Evolutionary conservation across 1,140 invertebrate genomes (phyloP), one percentile per base, ranked within the genome.

Genomic region (Drosophila aff.): DNA sequence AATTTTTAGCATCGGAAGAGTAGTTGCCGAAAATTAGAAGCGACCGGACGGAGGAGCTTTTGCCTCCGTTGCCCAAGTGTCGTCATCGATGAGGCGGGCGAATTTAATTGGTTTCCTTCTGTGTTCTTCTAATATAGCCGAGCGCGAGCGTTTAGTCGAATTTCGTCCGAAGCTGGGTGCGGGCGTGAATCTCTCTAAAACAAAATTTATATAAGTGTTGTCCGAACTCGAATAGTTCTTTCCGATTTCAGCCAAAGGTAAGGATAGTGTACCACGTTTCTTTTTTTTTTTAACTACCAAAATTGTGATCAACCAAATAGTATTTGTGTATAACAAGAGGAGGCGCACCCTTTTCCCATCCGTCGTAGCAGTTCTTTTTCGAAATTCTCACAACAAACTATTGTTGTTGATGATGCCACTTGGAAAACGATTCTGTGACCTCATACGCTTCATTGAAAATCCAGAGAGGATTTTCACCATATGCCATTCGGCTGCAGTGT

Each of bases 11-110:
- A 71, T 76, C 58, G 61, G 52, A 47, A 63, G 10, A 81, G 60
- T 79, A 72, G 84, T 87, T 87, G 84, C 85, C 67, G 84, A 89
- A 87, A 84, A 89, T 84, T 74, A 66, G 46, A 76, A 79, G 44
- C 47, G 47, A 49, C 60, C 50, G 43, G 33, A 57, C 33, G 44
- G 66, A 49, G 46, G 2, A 73, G 71, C 65, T 81, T 67, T 81
- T 40, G 44, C 41, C 18, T 55, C 18, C 52, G 52, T 58, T 55
- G 73, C 53, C 76, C 74, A 74, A 79, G 61, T 81, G 83, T 89
- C 84, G 84, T 87, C 84, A 87, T 89, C 81, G 72, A 90, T 87
- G 73, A 74, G 63, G 58, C 40, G 68, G 67, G 66, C 69, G 63
- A 81, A 90, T 79, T 81, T 61, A 89, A 89, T 89, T 84, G 73